These are phyloP conservation scores for Ferdinandea cuprea DNA, from an alignment of 2,888 invertebrate genomes.

Conservation along the genomic window DNA sequence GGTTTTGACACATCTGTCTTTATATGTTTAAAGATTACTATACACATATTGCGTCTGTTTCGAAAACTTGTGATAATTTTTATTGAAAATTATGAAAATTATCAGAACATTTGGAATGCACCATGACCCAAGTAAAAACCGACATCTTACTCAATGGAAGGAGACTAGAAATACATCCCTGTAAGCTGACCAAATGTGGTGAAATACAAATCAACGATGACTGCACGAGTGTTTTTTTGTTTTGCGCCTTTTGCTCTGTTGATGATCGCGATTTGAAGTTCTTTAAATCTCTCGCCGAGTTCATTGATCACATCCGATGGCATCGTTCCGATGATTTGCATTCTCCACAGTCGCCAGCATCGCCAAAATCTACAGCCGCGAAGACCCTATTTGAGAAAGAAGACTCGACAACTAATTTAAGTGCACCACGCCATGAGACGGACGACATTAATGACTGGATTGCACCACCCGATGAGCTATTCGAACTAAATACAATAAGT, in stretches of 20 bases:
- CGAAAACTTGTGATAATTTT: constrained; percentile 35
- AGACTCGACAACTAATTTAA: constrained; percentile 41
- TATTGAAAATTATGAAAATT: constrained; percentile 56
- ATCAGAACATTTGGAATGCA: constrained; percentile 6
- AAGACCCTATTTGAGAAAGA: constrained; percentile 30
- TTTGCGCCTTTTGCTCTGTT: constrained; percentile 69
- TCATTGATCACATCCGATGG: constrained; percentile 62
- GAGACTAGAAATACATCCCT: constrained; percentile 56
- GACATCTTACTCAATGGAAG: constrained; percentile 48
- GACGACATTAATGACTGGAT: constrained; percentile 63
- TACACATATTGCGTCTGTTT: constrained; percentile 56
- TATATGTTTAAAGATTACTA: too few species aligned
- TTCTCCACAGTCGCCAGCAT: constrained; percentile 31
- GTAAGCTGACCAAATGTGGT: constrained; percentile 60
- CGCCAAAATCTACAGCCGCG: constrained; percentile 8
- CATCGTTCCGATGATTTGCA: constrained; percentile 57
- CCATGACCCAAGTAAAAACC: constrained; percentile 52
- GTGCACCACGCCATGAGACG: constrained; percentile 50
- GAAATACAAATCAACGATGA: constrained; percentile 60
- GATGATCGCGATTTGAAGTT: constrained; percentile 44
- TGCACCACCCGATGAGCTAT: constrained; percentile 60
- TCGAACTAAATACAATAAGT: constrained; percentile 54
- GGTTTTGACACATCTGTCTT: too few species aligned
- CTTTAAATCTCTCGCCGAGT: constrained; percentile 55
- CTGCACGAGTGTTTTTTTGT: constrained; percentile 62